Percentiles rank a stretch among this genome's conserved stretches.
phyloP scores from a whole-genome alignment of 2,888 invertebrate genomes.

The Eremobia ochroleuca region DNA sequence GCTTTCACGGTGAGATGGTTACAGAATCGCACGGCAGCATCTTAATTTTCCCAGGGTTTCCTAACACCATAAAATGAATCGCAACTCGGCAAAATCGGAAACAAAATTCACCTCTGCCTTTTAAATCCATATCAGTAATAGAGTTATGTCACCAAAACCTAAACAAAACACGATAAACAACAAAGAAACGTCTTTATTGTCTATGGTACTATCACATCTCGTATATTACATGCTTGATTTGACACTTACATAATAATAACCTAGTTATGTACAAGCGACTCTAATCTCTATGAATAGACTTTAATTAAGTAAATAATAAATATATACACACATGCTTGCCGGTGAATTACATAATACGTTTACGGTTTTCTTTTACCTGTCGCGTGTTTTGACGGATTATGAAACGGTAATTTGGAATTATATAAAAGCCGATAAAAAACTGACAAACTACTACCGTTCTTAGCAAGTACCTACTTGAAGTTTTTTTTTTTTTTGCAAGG shows the following conservation, averaged over 20 bases:
- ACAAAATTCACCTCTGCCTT: background rate
- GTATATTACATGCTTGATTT: conserved; percentile 30
- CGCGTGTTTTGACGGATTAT: conserved; percentile 49
- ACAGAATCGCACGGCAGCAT: too few species aligned
- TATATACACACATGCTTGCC: conserved; percentile 32
- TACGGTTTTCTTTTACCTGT: conserved; percentile 49
- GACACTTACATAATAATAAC: conserved; percentile 42
- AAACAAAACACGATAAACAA: conserved; percentile 14
- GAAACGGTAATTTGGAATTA: conserved; percentile 58
- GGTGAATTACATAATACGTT: conserved; percentile 50
- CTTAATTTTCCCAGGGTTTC: background rate
- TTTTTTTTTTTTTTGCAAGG: conserved; percentile 42
- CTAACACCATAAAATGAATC: background rate
- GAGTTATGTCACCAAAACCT: conserved; percentile 10
- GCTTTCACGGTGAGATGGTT: too few species aligned
- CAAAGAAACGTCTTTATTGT: conserved; percentile 18
- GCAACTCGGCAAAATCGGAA: background rate
- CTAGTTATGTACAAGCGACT: conserved; percentile 41
- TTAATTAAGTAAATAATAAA: conserved; percentile 48
- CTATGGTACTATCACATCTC: conserved; percentile 19
- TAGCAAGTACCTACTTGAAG: background rate
- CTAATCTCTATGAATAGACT: conserved; percentile 47
- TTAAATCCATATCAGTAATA: background rate
- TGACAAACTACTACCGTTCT: background rate
- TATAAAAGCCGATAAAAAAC: conserved; percentile 47